A percentile compares a stretch with the other conserved stretches of the same genome.
These are phyloP conservation scores for Crepidodera aurea DNA, from an alignment of 2,888 invertebrate genomes.

Conservation along the genomic window DNA sequence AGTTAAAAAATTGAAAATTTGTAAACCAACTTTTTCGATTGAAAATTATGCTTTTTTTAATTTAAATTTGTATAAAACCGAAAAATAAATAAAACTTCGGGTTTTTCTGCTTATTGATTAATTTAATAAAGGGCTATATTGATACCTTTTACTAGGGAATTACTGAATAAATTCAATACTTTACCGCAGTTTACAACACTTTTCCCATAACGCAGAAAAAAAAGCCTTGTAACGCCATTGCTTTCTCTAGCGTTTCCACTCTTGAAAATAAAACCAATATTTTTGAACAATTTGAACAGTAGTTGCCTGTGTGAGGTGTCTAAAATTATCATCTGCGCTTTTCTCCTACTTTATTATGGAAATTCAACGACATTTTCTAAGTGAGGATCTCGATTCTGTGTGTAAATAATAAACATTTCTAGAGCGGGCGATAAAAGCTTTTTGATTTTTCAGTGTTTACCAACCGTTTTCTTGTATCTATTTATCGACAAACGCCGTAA, in stretches of 20 bases:
- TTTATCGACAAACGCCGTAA: not conserved
- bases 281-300: not conserved
- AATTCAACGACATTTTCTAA: conserved; percentile 33
- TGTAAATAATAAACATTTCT: conserved; percentile 50
- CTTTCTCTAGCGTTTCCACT: not conserved
- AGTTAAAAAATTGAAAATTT: too few species aligned
- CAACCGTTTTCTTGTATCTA: conserved; percentile 11
- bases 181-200: too few species aligned
- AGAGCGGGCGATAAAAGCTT: conserved; percentile 47
- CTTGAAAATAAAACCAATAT: not conserved
- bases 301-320: conserved; percentile 15
- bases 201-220: too few species aligned
- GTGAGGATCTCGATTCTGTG: conserved; percentile 36
- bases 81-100: too few species aligned
- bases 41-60: too few species aligned
- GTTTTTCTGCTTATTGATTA: too few species aligned
- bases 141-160: too few species aligned
- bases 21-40: too few species aligned
- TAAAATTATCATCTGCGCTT: conserved; percentile 16
- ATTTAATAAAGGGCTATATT: too few species aligned
- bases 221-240: not conserved
- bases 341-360: conserved; percentile 34
- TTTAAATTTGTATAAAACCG: too few species aligned
- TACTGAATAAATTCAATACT: too few species aligned
- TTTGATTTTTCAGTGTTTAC: conserved; percentile 41